These are phyloP conservation scores for Ricordea florida DNA, from an alignment of 92 coral and sea anemone genomes.

Conservation along the genomic window DNA sequence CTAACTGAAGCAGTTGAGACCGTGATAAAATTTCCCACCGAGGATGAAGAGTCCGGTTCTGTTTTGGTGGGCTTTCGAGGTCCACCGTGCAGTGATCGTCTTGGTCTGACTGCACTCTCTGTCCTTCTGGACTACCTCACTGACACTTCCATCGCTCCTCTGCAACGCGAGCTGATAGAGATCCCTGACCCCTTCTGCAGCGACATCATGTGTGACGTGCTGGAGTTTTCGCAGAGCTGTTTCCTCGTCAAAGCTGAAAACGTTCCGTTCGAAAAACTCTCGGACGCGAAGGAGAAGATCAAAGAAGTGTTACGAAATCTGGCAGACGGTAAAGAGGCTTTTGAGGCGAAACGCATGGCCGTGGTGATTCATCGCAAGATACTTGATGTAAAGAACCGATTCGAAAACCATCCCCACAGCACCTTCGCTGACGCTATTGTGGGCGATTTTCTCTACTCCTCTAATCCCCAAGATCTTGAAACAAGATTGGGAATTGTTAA, in stretches of 20 bases:
- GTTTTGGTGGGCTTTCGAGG: conserved; percentile 87
- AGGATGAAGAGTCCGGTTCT: conserved; percentile 91
- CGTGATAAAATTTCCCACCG: conserved; percentile 84
- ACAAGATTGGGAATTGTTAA: conserved; percentile 62
- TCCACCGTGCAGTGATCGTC: conserved; percentile 74
- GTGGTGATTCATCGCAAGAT: conserved; percentile 85
- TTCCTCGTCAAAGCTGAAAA: conserved; percentile 79
- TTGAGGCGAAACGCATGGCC: conserved; percentile 90
- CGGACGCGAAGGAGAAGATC: conserved; percentile 79
- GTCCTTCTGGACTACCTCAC: conserved; percentile 86
- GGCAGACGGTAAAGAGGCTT: conserved; percentile 61
- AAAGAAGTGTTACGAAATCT: conserved; percentile 65
- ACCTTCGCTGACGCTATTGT: conserved; percentile 83
- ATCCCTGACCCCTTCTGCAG: conserved; percentile 91
- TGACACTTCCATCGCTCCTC: conserved; percentile 93
- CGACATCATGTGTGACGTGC: conserved; percentile 69
- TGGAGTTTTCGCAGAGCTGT: conserved; percentile 80
- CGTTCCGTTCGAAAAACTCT: conserved; percentile 78
- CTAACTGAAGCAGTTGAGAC: conserved; percentile 43
- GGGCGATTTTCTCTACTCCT: conserved; percentile 84
- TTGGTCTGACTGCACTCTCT: conserved; percentile 64
- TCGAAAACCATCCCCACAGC: conserved; percentile 88
- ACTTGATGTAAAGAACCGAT: conserved; percentile 80
- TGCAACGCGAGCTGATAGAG: conserved; percentile 89
- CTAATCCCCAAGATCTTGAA: conserved; percentile 62